These are phyloP conservation scores for Eucriotettix oculatus DNA, from an alignment of 2,888 invertebrate species.

Conservation along the genomic window DNA sequence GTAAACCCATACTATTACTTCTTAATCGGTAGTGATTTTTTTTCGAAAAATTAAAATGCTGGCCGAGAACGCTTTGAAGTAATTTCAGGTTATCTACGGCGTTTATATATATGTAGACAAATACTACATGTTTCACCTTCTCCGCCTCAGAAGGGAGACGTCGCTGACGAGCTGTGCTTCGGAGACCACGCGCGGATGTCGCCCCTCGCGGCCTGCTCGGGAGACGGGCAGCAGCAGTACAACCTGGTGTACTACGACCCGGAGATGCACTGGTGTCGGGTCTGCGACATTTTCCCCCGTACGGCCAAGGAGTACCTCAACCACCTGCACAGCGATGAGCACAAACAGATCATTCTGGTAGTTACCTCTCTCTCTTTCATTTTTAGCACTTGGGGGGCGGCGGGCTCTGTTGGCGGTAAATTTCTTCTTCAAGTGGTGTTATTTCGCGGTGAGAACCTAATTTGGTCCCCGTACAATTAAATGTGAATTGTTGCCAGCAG, in stretches of 20 bases:
- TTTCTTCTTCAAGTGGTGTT: background rate
- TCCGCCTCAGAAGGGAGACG: too few relatives aligned
- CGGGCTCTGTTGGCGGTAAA: too few relatives aligned
- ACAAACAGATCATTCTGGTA: slow-evolving; percentile 38
- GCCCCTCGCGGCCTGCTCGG: background rate
- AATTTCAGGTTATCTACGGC: too few relatives aligned
- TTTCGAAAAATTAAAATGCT: too few relatives aligned
- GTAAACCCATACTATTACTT: too few relatives aligned
- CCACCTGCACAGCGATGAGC: slow-evolving; percentile 64
- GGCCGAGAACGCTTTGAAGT: too few relatives aligned
- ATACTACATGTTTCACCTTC: too few relatives aligned
- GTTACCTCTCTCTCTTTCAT: background rate
- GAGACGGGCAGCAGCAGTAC: slow-evolving; percentile 19
- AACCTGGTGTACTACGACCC: slow-evolving; percentile 79
- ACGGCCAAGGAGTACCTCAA: slow-evolving; percentile 72
- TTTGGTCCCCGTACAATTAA: background rate
- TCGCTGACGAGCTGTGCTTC: too few relatives aligned
- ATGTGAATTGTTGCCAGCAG: slow-evolving; percentile 9
- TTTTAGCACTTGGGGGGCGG: too few relatives aligned
- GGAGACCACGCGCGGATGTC: too few relatives aligned
- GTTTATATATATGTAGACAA: too few relatives aligned
- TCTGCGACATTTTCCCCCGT: slow-evolving; percentile 72
- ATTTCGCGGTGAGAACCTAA: background rate
- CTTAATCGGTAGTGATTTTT: too few relatives aligned
- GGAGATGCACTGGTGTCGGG: slow-evolving; percentile 79